Evolutionary conservation across 2,797 vertebrate species (phyloP).

Genomic region (Falco peregrinus): DNA sequence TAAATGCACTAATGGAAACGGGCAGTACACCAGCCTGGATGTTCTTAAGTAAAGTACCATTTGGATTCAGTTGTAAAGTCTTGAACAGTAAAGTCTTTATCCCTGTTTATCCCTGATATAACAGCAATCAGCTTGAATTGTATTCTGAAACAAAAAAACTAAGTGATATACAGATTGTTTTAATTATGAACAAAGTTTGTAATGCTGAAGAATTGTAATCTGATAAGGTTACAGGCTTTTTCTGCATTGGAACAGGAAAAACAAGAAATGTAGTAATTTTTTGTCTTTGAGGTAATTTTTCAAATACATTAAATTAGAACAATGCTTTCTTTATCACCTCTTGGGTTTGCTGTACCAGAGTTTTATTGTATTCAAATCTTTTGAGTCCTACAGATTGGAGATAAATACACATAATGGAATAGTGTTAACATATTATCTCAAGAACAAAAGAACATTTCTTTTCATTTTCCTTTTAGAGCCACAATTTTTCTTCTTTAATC

Average conservation of each 20-base stretch:
- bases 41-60: not conserved
- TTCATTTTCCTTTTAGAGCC: not conserved
- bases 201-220: not conserved
- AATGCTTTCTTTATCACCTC: not conserved
- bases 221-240: not conserved
- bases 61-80: not conserved
- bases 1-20: not conserved
- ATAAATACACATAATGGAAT: slow-evolving; percentile 14
- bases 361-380: slow-evolving; percentile 16
- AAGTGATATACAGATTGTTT: not conserved
- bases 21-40: not conserved
- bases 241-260: not conserved
- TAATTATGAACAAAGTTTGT: not conserved
- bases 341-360: not conserved
- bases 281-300: slow-evolving; percentile 5
- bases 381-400: slow-evolving; percentile 7
- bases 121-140: not conserved
- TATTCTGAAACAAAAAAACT: not conserved
- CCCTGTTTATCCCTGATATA: not conserved
- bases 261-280: not conserved
- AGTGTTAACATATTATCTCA: slow-evolving; percentile 1
- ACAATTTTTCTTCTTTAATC: slow-evolving; percentile 14
- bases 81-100: not conserved
- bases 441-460: slow-evolving; percentile 23
- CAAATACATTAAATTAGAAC: slow-evolving; percentile 15